These are phyloP conservation scores for Lutjanus argentimaculatus DNA, from an alignment of 2,797 vertebrate genomes.

Conservation along the genomic window DNA sequence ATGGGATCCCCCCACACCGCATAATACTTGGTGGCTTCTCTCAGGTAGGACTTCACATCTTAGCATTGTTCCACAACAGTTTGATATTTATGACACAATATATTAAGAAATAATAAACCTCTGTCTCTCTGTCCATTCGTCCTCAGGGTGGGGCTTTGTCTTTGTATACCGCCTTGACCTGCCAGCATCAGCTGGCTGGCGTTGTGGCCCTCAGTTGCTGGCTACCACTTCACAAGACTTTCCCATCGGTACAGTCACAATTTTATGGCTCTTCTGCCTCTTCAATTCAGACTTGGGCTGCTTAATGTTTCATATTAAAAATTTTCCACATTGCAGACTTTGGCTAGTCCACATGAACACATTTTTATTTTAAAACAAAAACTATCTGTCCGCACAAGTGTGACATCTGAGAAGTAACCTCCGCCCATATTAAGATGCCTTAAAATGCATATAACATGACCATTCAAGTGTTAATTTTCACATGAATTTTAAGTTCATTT, in stretches of 20 bases:
- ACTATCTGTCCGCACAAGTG: too few species aligned
- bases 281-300: not conserved
- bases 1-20: slow-evolving; percentile 95
- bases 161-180: slow-evolving; percentile 96
- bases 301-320: not conserved
- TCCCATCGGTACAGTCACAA: slow-evolving; percentile 90
- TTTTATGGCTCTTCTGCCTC: not conserved
- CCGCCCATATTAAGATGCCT: too few species aligned
- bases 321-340: not conserved
- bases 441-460: too few species aligned
- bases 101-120: not conserved
- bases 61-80: not conserved
- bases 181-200: slow-evolving; percentile 94
- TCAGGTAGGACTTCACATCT: slow-evolving; percentile 87
- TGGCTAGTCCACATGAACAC: too few species aligned
- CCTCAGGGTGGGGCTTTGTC: slow-evolving; percentile 95
- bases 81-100: not conserved
- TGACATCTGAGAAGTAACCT: too few species aligned
- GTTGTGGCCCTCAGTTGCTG: slow-evolving; percentile 98
- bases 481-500: too few species aligned
- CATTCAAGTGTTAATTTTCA: too few species aligned
- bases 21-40: slow-evolving; percentile 98
- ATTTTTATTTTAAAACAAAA: too few species aligned
- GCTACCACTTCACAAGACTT: slow-evolving; percentile 95
- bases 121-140: slow-evolving; percentile 1